Evolutionary conservation across 2,797 vertebrate species (phyloP).

Genomic region (Meda fulgida): DNA sequence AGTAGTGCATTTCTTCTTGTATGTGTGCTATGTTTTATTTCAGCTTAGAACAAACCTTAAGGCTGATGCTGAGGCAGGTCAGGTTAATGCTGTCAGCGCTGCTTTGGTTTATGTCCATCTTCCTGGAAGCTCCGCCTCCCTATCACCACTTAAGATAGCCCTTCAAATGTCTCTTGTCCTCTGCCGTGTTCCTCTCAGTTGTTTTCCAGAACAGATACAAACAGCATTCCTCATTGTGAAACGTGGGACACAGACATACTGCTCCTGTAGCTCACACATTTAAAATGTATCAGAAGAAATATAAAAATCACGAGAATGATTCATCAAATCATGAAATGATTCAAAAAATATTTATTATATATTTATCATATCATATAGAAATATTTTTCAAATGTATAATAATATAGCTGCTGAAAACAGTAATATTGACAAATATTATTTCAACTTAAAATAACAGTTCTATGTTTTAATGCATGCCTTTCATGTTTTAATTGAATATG

Average conservation of each 20-base stretch:
- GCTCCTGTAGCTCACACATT: constrained; percentile 1
- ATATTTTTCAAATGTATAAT: not conserved
- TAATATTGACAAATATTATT: not conserved
- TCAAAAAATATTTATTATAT: too few relatives aligned
- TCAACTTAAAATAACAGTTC: not conserved
- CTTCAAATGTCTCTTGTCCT: constrained; percentile 55
- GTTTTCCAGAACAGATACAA: constrained; percentile 10
- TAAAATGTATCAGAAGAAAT: not conserved
- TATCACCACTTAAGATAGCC: constrained; percentile 52
- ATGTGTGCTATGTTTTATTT: constrained; percentile 24
- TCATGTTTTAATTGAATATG: too few relatives aligned
- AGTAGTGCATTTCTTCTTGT: constrained; percentile 57
- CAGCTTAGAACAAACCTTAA: constrained; percentile 30
- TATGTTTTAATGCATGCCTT: not conserved
- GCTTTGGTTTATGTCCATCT: constrained; percentile 60
- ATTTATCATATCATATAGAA: not conserved
- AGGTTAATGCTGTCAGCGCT: constrained; percentile 62
- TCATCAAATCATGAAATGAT: too few relatives aligned
- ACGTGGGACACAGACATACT: not conserved
- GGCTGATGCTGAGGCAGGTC: constrained; percentile 59
- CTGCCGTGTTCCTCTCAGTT: not conserved
- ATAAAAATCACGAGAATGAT: not conserved
- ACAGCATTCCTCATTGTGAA: constrained; percentile 2
- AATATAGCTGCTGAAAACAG: not conserved
- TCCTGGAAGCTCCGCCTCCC: constrained; percentile 60